A percentile compares a stretch with the other conserved stretches of the same genome.
These are phyloP conservation scores for Sylvicola cinctus DNA, from an alignment of 2,888 invertebrate species.

Conservation along the genomic window DNA sequence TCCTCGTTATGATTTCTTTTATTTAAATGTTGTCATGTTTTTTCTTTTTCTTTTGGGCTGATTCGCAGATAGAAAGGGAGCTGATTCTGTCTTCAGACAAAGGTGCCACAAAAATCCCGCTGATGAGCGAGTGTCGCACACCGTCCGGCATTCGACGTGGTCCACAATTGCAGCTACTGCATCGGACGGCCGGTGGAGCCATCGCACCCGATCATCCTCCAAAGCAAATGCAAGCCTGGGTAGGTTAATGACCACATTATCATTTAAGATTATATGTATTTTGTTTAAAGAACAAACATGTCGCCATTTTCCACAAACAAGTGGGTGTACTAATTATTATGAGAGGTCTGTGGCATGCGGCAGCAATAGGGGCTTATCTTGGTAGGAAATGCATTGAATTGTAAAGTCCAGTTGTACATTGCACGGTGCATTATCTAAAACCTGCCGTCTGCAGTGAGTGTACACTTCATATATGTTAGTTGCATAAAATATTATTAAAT, in stretches of 20 bases:
- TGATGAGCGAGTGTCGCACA: conserved; percentile 51
- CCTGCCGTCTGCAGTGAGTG: too few relatives aligned
- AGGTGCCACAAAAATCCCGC: conserved; percentile 58
- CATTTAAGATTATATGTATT: conserved; percentile 1
- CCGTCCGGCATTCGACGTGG: conserved; percentile 16
- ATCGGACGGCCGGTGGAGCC: conserved; percentile 26
- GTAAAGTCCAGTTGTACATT: too few relatives aligned
- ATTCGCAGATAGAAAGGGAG: conserved; percentile 67
- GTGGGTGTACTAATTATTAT: too few relatives aligned
- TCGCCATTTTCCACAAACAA: too few relatives aligned
- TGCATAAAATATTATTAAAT: too few relatives aligned
- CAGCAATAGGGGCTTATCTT: too few relatives aligned
- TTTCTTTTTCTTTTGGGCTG: conserved; percentile 12
- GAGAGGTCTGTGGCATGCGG: too few relatives aligned
- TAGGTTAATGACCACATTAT: too few relatives aligned
- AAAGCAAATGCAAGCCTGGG: conserved; percentile 53
- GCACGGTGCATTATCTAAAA: too few relatives aligned
- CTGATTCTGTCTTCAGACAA: conserved; percentile 52
- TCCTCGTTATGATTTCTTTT: conserved; percentile 1
- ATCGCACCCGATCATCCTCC: conserved; percentile 59
- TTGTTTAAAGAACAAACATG: neutral
- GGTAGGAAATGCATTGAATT: too few relatives aligned
- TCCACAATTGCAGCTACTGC: conserved; percentile 8
- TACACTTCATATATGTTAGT: too few relatives aligned
- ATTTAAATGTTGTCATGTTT: conserved; percentile 2